These are phyloP conservation scores for Agrotis ipsilon DNA, from an alignment of 2,888 invertebrate species.

Conservation along the genomic window DNA sequence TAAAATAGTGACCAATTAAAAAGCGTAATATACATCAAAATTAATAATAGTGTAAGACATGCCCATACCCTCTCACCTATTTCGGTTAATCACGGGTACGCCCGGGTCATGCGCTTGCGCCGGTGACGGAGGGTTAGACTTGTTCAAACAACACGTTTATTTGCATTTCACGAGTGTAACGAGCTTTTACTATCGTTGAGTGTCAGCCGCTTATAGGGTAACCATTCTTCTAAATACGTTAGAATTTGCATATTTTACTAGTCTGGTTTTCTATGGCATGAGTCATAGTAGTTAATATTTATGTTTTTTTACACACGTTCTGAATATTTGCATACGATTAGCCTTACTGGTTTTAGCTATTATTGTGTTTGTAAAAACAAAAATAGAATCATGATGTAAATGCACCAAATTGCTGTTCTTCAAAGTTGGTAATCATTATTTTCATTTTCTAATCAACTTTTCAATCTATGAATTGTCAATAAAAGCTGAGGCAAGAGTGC, in stretches of 20 bases:
- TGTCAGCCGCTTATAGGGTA: constrained; percentile 67
- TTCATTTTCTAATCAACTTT: no score
- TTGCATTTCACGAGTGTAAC: constrained; percentile 84
- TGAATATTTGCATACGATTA: constrained; percentile 15
- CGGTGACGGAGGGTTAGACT: constrained; percentile 71
- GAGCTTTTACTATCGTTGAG: constrained; percentile 79
- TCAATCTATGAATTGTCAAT: no score
- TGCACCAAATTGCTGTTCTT: no score
- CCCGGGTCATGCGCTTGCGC: constrained; percentile 54
- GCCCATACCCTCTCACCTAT: constrained; percentile 34
- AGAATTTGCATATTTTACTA: constrained; percentile 36
- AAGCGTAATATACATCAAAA: background rate
- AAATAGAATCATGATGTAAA: background rate
- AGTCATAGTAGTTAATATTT: constrained; percentile 34
- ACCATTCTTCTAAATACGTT: constrained; percentile 51
- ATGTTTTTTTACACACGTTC: constrained; percentile 14
- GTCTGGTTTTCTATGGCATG: constrained; percentile 11
- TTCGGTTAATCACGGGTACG: constrained; percentile 55
- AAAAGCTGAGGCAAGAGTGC: no score
- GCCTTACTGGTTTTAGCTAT: constrained; percentile 21
- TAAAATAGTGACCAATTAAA: background rate
- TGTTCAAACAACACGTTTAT: constrained; percentile 83
- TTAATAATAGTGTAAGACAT: constrained; percentile 24
- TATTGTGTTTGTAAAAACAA: background rate
- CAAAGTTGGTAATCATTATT: background rate